phyloP scores from a whole-genome alignment of 2,888 invertebrate genomes.

The Spialia ferax region DNA sequence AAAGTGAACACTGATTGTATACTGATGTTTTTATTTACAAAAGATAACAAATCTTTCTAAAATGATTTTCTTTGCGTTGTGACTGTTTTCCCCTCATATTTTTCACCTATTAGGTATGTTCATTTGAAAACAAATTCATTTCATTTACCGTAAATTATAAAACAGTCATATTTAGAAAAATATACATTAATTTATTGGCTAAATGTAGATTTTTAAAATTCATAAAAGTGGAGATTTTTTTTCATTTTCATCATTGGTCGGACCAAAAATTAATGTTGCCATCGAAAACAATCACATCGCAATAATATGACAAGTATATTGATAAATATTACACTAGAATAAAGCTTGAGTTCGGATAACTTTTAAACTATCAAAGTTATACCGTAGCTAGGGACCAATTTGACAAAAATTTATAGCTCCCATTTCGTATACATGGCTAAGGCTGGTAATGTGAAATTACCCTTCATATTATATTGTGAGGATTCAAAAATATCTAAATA shows the following conservation, averaged over 20 bases:
- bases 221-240: constrained; percentile 28
- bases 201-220: constrained; percentile 25
- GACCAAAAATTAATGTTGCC: constrained; percentile 25
- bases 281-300: constrained; percentile 54
- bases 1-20: constrained; percentile 44
- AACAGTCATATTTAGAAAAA: constrained; percentile 21
- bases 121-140: neutral
- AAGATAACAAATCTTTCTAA: constrained; percentile 71
- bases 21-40: constrained; percentile 70
- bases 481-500: constrained; percentile 45
- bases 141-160: constrained; percentile 18
- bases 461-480: constrained; percentile 66
- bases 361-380: constrained; percentile 65
- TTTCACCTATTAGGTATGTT: neutral
- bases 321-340: constrained; percentile 72
- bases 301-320: constrained; percentile 55
- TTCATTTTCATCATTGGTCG: neutral
- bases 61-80: constrained; percentile 57
- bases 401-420: constrained; percentile 70
- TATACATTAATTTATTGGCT: constrained; percentile 17
- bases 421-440: constrained; percentile 90
- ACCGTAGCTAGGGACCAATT: constrained; percentile 73
- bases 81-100: constrained; percentile 50
- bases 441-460: constrained; percentile 86
- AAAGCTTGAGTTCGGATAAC: constrained; percentile 80